Conservation (phyloP, 2,888 invertebrate genomes). For the Papilio demoleus region DNA sequence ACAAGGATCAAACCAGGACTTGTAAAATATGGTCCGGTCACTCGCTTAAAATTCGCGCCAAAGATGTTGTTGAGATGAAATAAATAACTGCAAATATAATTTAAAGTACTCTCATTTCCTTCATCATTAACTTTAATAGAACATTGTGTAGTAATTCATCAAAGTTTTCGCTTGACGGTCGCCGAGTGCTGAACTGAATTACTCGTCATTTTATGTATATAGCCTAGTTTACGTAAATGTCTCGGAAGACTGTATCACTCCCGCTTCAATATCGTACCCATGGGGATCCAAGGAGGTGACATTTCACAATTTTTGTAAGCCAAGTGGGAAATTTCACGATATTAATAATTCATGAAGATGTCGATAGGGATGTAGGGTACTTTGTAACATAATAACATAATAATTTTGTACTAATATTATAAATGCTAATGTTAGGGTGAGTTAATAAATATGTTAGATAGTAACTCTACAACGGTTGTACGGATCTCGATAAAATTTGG, state of each 20-base stretch:
- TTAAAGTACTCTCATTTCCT: neutral
- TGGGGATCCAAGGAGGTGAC: slow-evolving; percentile 57
- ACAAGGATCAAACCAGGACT: too few relatives aligned
- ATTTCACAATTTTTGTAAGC: slow-evolving; percentile 58
- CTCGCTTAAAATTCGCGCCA: too few relatives aligned
- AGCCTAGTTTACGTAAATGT: slow-evolving; percentile 55
- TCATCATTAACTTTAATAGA: slow-evolving; percentile 38
- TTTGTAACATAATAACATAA: slow-evolving; percentile 34
- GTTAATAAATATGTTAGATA: too few relatives aligned
- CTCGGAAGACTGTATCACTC: slow-evolving; percentile 46
- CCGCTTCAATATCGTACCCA: slow-evolving; percentile 50
- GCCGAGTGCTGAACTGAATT: slow-evolving; percentile 35
- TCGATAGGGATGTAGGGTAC: slow-evolving; percentile 48
- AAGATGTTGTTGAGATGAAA: neutral
- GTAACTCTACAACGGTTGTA: too few relatives aligned
- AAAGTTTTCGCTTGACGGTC: slow-evolving; percentile 28
- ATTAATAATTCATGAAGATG: slow-evolving; percentile 70
- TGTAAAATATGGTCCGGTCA: too few relatives aligned
- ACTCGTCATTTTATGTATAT: slow-evolving; percentile 48
- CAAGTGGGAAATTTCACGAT: slow-evolving; percentile 59
- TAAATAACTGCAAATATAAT: neutral
- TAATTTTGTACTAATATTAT: too few relatives aligned
- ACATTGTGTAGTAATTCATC: slow-evolving; percentile 31
- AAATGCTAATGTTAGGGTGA: too few relatives aligned
- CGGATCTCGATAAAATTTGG: too few relatives aligned